Percentiles rank a stretch among this genome's conserved stretches.
These are phyloP conservation scores for Dexiosoma caninum DNA, from an alignment of 2,888 invertebrate species.

Conservation along the genomic window DNA sequence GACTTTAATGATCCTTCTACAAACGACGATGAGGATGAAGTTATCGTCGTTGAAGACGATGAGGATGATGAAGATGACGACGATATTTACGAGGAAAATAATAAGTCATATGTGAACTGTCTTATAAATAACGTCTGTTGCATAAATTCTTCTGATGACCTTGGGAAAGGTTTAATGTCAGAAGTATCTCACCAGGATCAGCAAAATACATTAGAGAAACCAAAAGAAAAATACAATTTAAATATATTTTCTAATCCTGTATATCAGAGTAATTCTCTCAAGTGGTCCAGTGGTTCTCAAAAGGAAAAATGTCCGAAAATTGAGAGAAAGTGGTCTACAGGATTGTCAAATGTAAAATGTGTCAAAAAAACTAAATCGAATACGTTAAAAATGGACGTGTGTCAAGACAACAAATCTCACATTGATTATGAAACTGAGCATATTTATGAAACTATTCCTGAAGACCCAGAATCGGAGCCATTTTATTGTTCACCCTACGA, in stretches of 20 bases:
- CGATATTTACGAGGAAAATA: constrained; percentile 67
- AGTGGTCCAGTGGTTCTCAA: neutral
- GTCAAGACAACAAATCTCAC: neutral
- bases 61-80: constrained; percentile 72
- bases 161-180: constrained; percentile 68
- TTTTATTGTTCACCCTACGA: constrained; percentile 83
- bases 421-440: constrained; percentile 81
- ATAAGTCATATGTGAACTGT: constrained; percentile 71
- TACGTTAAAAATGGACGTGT: neutral
- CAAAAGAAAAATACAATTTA: constrained; percentile 12
- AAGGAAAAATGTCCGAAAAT: constrained; percentile 34
- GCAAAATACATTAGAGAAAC: neutral
- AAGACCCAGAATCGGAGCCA: constrained; percentile 81
- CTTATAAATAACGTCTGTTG: constrained; percentile 71
- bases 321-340: constrained; percentile 1
- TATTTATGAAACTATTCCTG: constrained; percentile 83
- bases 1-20: constrained; percentile 64
- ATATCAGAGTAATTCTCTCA: constrained; percentile 17
- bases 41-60: constrained; percentile 67
- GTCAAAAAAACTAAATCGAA: neutral
- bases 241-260: constrained; percentile 27
- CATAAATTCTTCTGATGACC: constrained; percentile 70
- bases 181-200: constrained; percentile 47
- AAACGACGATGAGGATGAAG: constrained; percentile 66
- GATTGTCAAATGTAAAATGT: neutral